Percentiles rank a stretch among this genome's conserved stretches.
These are phyloP conservation scores for Pycnomerus fuliginosus DNA, from an alignment of 2,888 invertebrate species.

Conservation along the genomic window DNA sequence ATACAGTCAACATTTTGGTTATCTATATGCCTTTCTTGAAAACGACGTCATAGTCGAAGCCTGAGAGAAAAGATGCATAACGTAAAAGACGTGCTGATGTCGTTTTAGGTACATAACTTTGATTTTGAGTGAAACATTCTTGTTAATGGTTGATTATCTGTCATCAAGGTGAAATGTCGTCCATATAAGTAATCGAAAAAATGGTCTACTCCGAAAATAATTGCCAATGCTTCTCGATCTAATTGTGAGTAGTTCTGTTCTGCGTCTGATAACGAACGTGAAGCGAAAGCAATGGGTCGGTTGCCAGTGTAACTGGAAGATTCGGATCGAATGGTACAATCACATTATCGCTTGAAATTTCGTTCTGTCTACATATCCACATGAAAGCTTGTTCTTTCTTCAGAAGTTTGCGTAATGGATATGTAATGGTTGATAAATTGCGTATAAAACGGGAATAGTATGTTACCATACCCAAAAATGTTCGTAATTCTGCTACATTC, in stretches of 20 bases:
- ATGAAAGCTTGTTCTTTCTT: neutral
- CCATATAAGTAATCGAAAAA: no score
- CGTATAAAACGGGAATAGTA: slow-evolving; percentile 1
- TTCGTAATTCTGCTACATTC: neutral
- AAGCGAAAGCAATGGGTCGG: neutral
- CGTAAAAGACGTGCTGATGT: slow-evolving; percentile 4
- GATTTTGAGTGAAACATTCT: slow-evolving; percentile 7
- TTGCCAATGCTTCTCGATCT: neutral
- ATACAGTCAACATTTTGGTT: neutral
- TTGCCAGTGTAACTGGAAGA: neutral
- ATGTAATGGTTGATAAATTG: neutral
- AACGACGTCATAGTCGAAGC: neutral
- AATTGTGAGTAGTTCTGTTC: neutral
- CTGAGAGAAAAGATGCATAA: neutral
- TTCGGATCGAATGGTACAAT: neutral
- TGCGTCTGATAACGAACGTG: neutral
- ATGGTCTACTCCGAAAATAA: neutral
- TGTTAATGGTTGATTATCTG: slow-evolving; percentile 4
- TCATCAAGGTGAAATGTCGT: slow-evolving; percentile 4
- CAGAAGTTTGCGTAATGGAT: neutral
- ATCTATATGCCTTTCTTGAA: no score
- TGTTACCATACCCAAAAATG: neutral
- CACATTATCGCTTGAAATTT: neutral
- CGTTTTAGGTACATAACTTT: slow-evolving; percentile 1
- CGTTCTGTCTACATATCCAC: neutral